These are phyloP conservation scores for Nomada lathburiana DNA, from an alignment of 2,888 invertebrate species.

Conservation along the genomic window DNA sequence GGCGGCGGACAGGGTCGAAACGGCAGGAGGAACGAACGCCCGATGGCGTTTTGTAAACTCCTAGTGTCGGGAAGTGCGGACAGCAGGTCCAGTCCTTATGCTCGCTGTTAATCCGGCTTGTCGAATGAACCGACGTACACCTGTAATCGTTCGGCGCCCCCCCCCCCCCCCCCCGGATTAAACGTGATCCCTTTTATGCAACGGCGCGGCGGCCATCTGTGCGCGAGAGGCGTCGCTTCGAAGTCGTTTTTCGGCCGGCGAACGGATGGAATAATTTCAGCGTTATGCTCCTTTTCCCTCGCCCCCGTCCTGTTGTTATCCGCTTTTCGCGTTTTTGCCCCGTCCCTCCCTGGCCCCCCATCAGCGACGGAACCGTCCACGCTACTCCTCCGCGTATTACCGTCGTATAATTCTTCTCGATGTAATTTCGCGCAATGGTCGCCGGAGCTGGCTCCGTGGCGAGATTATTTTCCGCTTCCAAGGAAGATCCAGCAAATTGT, in stretches of 20 bases:
- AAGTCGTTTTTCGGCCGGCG: slow-evolving; percentile 2
- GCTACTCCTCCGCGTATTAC: slow-evolving; percentile 21
- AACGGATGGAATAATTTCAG: slow-evolving; percentile 44
- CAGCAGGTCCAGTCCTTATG: slow-evolving; percentile 50
- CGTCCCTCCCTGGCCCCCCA: not conserved
- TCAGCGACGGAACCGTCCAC: not conserved
- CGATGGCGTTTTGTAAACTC: slow-evolving; percentile 63
- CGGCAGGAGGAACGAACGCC: slow-evolving; percentile 27
- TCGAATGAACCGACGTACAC: slow-evolving; percentile 61
- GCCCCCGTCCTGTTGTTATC: not conserved
- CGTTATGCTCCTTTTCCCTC: not conserved
- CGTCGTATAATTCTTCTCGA: slow-evolving; percentile 32
- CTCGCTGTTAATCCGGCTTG: slow-evolving; percentile 63
- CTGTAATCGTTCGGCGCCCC: slow-evolving; percentile 58
- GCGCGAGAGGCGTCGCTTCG: not conserved
- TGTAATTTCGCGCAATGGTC: slow-evolving; percentile 14
- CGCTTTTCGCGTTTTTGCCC: not conserved
- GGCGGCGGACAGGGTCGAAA: slow-evolving; percentile 5
- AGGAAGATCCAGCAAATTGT: slow-evolving; percentile 17
- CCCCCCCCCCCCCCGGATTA: slow-evolving; percentile 45
- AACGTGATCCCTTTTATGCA: slow-evolving; percentile 49
- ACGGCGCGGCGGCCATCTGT: slow-evolving; percentile 16
- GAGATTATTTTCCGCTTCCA: slow-evolving; percentile 27
- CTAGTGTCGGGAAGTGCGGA: slow-evolving; percentile 38
- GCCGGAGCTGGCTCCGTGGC: not conserved